These are phyloP conservation scores for Phymastichus coffea DNA, from an alignment of 1,140 invertebrate genomes.

Conservation along the genomic window DNA sequence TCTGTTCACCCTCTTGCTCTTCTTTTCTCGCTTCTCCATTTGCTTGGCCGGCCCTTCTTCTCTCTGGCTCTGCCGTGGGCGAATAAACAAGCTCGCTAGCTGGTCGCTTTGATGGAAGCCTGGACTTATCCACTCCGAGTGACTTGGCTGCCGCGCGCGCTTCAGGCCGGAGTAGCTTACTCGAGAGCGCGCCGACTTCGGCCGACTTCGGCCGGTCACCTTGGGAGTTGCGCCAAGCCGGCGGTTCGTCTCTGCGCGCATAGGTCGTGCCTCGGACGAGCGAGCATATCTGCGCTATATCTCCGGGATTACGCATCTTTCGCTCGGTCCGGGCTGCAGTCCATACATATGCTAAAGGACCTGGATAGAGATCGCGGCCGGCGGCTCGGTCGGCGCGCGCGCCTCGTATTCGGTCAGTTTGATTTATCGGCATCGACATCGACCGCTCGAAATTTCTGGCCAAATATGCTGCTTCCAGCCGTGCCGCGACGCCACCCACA, in stretches of 20 bases:
- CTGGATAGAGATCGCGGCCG: conserved; percentile 37
- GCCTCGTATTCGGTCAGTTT: conserved; percentile 51
- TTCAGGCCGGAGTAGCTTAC: neutral
- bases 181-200: neutral
- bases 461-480: conserved; percentile 49
- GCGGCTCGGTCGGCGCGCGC: conserved; percentile 24
- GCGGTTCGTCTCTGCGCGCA: neutral
- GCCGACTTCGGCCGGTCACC: no score
- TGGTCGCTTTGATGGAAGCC: no score
- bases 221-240: no score
- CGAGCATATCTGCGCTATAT: conserved; percentile 2
- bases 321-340: conserved; percentile 24
- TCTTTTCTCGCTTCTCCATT: neutral
- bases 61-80: neutral
- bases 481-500: neutral
- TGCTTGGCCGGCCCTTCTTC: no score
- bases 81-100: no score
- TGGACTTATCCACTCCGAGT: no score
- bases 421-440: conserved; percentile 53
- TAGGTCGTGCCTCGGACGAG: neutral
- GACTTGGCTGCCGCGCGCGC: no score
- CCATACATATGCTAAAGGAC: conserved; percentile 51
- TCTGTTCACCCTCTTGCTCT: neutral
- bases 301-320: conserved; percentile 35
- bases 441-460: conserved; percentile 49